Percentiles rank a stretch among this genome's conserved stretches.
Evolutionary conservation across 2,113 vertebrate species (phyloP).

Genomic region (Eclectus roratus): DNA sequence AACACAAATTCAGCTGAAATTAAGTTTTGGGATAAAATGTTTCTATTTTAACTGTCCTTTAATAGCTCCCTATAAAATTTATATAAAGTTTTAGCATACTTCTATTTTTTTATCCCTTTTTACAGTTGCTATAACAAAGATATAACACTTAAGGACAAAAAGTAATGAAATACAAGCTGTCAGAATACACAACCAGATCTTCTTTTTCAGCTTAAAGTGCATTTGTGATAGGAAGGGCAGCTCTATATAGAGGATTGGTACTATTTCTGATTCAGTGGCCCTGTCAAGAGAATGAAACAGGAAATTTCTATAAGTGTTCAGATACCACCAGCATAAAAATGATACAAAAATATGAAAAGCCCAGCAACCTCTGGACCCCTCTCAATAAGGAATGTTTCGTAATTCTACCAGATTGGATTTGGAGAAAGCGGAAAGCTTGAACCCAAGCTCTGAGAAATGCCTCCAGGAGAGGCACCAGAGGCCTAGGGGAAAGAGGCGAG

Average conservation of each 20-base stretch:
- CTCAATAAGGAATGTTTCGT: not conserved
- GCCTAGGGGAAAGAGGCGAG: not conserved
- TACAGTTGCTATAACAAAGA: not conserved
- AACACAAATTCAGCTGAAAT: not conserved
- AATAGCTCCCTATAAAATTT: conserved; percentile 14
- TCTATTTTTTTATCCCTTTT: not conserved
- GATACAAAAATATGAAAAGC: not conserved
- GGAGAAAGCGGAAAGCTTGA: not conserved
- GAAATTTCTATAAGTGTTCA: not conserved
- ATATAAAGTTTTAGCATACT: conserved; percentile 5
- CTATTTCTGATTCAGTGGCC: not conserved
- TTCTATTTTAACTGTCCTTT: conserved; percentile 35
- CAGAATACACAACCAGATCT: not conserved
- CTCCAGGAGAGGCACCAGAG: not conserved
- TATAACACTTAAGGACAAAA: not conserved
- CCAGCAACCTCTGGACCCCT: not conserved
- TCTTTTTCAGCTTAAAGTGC: not conserved
- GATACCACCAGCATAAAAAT: not conserved
- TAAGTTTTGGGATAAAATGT: not conserved
- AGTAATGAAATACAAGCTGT: not conserved
- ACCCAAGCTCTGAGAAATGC: not conserved
- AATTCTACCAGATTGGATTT: not conserved
- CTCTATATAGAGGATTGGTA: not conserved
- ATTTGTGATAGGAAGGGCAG: not conserved
- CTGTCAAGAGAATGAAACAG: not conserved